phyloP scores from a whole-genome alignment of 2,888 invertebrate genomes.

The Buathra laborator region DNA sequence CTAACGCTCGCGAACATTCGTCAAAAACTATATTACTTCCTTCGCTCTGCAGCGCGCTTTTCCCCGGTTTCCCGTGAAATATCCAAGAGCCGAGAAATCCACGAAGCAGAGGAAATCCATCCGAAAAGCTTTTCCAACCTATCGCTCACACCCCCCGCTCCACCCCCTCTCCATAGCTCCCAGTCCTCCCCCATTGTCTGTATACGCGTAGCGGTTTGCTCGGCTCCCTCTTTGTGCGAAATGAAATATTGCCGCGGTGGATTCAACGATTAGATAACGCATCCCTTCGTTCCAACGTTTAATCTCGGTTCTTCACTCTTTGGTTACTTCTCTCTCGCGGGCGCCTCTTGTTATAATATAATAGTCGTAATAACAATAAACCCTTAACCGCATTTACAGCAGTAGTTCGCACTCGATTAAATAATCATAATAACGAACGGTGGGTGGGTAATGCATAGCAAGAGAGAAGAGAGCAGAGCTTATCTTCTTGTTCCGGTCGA shows the following conservation, averaged over 20 bases:
- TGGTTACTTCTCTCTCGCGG: slow-evolving; percentile 18
- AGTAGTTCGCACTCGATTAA: slow-evolving; percentile 58
- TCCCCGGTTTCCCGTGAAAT: neutral
- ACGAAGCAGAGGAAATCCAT: neutral
- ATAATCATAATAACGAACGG: slow-evolving; percentile 37
- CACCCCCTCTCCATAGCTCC: slow-evolving; percentile 8
- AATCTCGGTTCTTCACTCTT: slow-evolving; percentile 31
- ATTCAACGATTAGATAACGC: slow-evolving; percentile 63
- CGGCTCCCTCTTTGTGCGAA: slow-evolving; percentile 1
- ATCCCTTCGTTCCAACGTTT: slow-evolving; percentile 47
- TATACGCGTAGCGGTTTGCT: neutral
- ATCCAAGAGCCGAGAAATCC: slow-evolving; percentile 11
- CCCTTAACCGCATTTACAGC: slow-evolving; percentile 19
- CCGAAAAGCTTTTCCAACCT: slow-evolving; percentile 37
- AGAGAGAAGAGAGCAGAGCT: neutral
- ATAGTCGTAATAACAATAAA: slow-evolving; percentile 44
- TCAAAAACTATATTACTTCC: slow-evolving; percentile 48
- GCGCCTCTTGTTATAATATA: neutral
- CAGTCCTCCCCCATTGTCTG: slow-evolving; percentile 26
- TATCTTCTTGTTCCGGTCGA: slow-evolving; percentile 28
- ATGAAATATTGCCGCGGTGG: slow-evolving; percentile 59
- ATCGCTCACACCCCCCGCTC: slow-evolving; percentile 15
- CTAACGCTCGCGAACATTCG: slow-evolving; percentile 54
- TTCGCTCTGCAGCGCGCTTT: slow-evolving; percentile 1
- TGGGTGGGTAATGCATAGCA: neutral